A percentile compares a stretch with the other conserved stretches of the same genome.
These are phyloP conservation scores for Cyphomyrus discorhynchus DNA, from an alignment of 2,113 vertebrate species.

Conservation along the genomic window DNA sequence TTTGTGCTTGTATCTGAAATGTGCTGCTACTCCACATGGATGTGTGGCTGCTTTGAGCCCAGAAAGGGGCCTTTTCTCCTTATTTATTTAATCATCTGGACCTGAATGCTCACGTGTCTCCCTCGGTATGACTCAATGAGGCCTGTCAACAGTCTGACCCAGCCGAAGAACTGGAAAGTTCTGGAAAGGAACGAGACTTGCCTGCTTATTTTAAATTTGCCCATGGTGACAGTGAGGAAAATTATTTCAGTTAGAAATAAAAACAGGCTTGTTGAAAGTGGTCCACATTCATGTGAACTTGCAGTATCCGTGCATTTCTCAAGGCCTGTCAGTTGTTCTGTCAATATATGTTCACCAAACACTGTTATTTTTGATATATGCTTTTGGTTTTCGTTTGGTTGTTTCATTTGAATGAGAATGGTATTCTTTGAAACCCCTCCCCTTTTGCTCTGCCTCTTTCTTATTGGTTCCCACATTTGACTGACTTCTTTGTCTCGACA, in stretches of 20 bases:
- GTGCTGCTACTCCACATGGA: conserved; percentile 97
- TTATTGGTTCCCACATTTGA: conserved; percentile 21
- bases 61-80: conserved; percentile 36
- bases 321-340: conserved; percentile 73
- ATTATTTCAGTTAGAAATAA: background rate
- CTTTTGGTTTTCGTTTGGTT: conserved; percentile 42
- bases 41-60: conserved; percentile 65
- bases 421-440: background rate
- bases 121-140: conserved; percentile 35
- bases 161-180: background rate
- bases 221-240: background rate
- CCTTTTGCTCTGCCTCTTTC: background rate
- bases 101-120: background rate
- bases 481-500: conserved; percentile 48
- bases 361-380: conserved; percentile 26
- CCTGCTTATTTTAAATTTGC: background rate
- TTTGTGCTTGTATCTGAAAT: conserved; percentile 48
- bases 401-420: conserved; percentile 24
- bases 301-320: conserved; percentile 84
- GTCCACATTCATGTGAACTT: conserved; percentile 89
- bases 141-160: background rate
- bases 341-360: conserved; percentile 53
- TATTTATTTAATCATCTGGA: background rate
- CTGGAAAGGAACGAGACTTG: background rate
- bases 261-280: background rate